A percentile compares a stretch with the other conserved stretches of the same genome.
phyloP scores from a whole-genome alignment of 2,113 vertebrate genomes.

The Nannospalax galili region DNA sequence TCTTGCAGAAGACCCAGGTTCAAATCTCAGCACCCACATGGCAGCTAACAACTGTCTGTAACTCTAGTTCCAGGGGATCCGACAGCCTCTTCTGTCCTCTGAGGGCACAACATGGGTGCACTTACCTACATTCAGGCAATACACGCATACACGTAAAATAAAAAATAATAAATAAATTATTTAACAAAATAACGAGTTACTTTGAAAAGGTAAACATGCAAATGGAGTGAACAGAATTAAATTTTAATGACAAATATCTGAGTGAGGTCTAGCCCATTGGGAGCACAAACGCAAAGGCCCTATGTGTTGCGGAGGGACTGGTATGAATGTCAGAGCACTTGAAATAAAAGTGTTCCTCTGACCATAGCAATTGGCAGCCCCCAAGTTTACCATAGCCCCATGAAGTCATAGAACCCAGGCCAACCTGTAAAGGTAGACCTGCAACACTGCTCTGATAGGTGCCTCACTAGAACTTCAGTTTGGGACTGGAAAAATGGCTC shows the following conservation, averaged over 20 bases:
- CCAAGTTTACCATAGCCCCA: background rate
- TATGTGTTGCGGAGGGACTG: rapidly evolving
- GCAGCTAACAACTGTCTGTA: too few relatives aligned
- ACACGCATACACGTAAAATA: too few relatives aligned
- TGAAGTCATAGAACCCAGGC: background rate
- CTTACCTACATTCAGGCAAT: too few relatives aligned
- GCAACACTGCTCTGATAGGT: background rate
- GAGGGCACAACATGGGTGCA: too few relatives aligned
- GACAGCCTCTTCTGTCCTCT: too few relatives aligned
- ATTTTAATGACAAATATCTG: background rate
- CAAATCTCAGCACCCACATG: too few relatives aligned
- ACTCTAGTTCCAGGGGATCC: too few relatives aligned
- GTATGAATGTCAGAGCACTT: background rate
- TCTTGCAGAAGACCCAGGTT: too few relatives aligned
- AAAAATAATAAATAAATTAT: too few relatives aligned
- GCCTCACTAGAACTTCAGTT: background rate
- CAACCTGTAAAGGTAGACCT: background rate
- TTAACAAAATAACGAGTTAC: background rate
- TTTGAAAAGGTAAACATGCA: background rate
- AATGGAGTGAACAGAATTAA: background rate
- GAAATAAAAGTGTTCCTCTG: background rate
- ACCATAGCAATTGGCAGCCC: background rate
- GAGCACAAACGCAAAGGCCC: rapidly evolving
- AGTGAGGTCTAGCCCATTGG: background rate
- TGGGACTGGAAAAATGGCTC: too few relatives aligned